Evolutionary conservation across 1,140 invertebrate genomes (phyloP), one percentile per base, ranked within the genome.

Genomic region (Euwallacea fornicatus): DNA sequence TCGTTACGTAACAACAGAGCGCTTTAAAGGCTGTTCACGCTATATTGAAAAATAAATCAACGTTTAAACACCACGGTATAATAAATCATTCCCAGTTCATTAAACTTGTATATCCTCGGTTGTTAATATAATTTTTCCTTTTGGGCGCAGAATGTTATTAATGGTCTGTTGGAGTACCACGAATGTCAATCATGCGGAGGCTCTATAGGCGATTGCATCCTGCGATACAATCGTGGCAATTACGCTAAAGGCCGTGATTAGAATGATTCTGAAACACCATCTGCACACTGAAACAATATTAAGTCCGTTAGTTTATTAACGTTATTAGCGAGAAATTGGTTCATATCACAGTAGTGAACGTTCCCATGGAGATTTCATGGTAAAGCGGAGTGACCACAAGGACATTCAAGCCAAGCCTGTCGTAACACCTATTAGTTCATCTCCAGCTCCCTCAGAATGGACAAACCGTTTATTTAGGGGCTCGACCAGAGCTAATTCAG

Each of bases 11-110:
- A 50, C 46, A 50, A 50, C 9, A 50, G 46, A 50, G 46, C 11
- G 21, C 21, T 33, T 33, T 33, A 33, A 33, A 33, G 21, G 21
- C 21, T 33, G 21, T 33, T 33, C 21, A 33, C 21, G 21, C 59
- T 43, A 61, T 42, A 61, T 16, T 61, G 59, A 61, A 61, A 61
- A 61, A 61, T 60, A 61, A 61, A 61, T 61, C 59, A 61, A 61
- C 42, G 59, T 16, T 61, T 41, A 61, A 61, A 42, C 42, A 61
- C 11, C 11, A 16, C 9, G 4, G 42, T 10, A 16, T 43, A 61
- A 61, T 61, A 61, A 41, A 61, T 61, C 59, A 61, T 61, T 42
- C 7, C 8, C 42, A 42, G 59, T 61, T 61, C 59, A 61, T 61
- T 61, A 61, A 41, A 61, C 59, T 61, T 61, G 2, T 42, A 61